phyloP scores from a whole-genome alignment of 2,113 vertebrate species.

The Otus sunia region DNA sequence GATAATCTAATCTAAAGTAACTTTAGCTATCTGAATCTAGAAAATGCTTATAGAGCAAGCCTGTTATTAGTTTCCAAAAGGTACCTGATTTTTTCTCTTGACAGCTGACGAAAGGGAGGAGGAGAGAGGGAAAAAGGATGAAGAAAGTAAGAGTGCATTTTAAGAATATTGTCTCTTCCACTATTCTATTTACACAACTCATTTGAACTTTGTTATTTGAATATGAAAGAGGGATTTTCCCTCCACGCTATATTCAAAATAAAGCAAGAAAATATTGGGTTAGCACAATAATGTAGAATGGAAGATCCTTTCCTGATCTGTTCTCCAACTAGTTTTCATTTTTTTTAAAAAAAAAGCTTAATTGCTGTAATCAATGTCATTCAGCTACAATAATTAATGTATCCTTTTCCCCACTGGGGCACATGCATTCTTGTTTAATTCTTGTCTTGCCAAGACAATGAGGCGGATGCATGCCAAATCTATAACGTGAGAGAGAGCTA shows the following conservation, averaged over 20 bases:
- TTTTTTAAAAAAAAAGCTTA: neutral
- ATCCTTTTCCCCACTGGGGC: neutral
- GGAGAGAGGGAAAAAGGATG: neutral
- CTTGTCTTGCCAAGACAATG: conserved; percentile 49
- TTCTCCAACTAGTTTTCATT: neutral
- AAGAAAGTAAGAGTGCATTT: neutral
- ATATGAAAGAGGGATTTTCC: neutral
- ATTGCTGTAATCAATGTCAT: conserved; percentile 36
- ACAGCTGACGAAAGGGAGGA: neutral
- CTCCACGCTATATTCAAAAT: neutral
- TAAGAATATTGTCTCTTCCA: neutral
- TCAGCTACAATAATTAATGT: neutral
- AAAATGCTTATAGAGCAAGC: neutral
- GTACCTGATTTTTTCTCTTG: neutral
- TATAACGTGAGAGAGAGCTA: conserved; percentile 30
- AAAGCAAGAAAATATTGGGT: neutral
- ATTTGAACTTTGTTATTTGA: neutral
- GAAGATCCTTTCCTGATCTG: neutral
- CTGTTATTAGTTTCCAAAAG: neutral
- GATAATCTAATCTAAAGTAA: neutral
- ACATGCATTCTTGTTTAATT: neutral
- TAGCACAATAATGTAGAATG: neutral
- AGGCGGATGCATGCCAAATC: conserved; percentile 33
- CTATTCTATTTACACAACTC: neutral
- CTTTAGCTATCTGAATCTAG: neutral